A percentile compares a stretch with the other conserved stretches of the same genome.
These are phyloP conservation scores for Fregetta grallaria DNA, from an alignment of 2,113 vertebrate genomes.

Conservation along the genomic window DNA sequence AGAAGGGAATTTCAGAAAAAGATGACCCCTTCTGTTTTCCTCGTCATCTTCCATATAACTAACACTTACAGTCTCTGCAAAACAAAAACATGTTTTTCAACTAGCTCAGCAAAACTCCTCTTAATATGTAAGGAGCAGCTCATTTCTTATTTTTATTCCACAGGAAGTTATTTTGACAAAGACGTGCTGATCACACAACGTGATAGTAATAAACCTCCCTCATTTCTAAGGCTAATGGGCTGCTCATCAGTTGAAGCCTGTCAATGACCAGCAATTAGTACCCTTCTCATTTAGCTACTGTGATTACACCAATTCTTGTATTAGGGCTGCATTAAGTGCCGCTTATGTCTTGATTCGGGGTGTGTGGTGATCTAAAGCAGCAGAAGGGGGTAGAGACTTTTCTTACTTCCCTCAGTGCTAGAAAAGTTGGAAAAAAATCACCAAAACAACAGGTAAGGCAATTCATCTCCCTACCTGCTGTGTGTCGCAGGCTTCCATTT, in stretches of 20 bases:
- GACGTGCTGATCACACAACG: neutral
- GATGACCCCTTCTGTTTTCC: neutral
- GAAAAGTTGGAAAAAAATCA: neutral
- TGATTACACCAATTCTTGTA: neutral
- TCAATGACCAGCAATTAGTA: conserved; percentile 14
- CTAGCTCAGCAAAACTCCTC: neutral
- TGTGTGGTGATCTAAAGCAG: neutral
- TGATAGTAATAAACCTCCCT: neutral
- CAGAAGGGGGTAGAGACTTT: neutral
- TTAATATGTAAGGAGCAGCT: neutral
- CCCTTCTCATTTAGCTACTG: neutral
- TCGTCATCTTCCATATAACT: neutral
- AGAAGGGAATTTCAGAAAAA: neutral
- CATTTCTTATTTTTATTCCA: neutral
- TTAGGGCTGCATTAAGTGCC: neutral
- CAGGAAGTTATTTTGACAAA: neutral
- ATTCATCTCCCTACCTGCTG: neutral
- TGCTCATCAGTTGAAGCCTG: neutral
- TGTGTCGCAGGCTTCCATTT: neutral
- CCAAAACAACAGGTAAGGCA: neutral
- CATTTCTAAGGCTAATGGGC: neutral
- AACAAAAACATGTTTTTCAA: neutral
- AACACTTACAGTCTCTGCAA: neutral
- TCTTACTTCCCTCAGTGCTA: neutral
- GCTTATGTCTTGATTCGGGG: neutral